phyloP scores from a whole-genome alignment of 2,113 vertebrate genomes.

The Delphinus delphis region DNA sequence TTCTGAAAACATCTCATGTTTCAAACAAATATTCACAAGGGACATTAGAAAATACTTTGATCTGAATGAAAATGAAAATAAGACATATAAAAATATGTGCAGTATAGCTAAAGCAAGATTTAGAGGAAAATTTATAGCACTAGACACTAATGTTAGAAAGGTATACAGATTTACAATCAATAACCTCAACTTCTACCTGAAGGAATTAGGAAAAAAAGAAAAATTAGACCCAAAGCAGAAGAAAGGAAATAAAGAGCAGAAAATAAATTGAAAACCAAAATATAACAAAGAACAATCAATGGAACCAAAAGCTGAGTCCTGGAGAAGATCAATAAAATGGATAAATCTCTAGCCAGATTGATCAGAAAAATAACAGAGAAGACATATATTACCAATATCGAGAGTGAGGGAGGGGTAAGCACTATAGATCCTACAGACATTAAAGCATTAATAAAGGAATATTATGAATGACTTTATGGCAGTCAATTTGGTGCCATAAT shows the following conservation, averaged over 20 bases:
- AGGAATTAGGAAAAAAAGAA: neutral
- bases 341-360: neutral
- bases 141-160: neutral
- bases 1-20: neutral
- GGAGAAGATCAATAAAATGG: neutral
- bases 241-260: neutral
- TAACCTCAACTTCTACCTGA: neutral
- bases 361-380: neutral
- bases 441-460: neutral
- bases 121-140: neutral
- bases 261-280: neutral
- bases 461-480: neutral
- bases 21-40: neutral
- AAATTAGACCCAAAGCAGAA: neutral
- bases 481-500: neutral
- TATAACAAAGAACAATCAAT: neutral
- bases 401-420: neutral
- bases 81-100: neutral
- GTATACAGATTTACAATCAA: neutral
- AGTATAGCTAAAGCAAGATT: neutral
- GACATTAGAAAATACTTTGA: neutral
- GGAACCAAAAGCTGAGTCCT: neutral
- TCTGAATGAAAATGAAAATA: neutral
- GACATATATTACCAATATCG: neutral
- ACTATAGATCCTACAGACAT: neutral